Evolutionary conservation across 2,888 invertebrate species (phyloP).

Genomic region (Cenopis cana): DNA sequence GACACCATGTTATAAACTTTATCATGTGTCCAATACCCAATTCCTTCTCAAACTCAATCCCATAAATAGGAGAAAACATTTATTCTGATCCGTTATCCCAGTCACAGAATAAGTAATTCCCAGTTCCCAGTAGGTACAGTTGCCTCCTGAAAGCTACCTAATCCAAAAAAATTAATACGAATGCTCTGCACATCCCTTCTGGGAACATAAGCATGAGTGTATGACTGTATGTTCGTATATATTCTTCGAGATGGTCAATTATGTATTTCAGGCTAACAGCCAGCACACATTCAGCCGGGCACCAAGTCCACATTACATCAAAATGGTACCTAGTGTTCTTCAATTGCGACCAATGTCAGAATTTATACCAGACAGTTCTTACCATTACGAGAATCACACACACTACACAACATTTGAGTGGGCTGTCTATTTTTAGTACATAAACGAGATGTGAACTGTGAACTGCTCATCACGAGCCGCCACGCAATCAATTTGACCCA

Average conservation of each 20-base stretch:
- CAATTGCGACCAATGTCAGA: constrained; percentile 16
- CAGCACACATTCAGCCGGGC: neutral
- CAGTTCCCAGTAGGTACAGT: too few species aligned
- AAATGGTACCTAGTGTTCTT: neutral
- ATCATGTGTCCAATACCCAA: too few species aligned
- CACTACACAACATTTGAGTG: constrained; percentile 63
- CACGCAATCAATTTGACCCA: constrained; percentile 80
- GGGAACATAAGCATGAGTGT: too few species aligned
- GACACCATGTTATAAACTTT: too few species aligned
- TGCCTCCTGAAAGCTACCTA: too few species aligned
- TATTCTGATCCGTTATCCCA: too few species aligned
- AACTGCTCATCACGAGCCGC: constrained; percentile 63
- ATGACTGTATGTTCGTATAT: neutral
- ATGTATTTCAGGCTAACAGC: neutral
- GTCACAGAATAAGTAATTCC: too few species aligned
- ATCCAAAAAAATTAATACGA: too few species aligned
- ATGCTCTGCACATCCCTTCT: too few species aligned
- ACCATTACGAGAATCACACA: constrained; percentile 59
- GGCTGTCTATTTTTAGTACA: constrained; percentile 75
- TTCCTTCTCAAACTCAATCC: too few species aligned
- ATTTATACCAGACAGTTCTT: constrained; percentile 32
- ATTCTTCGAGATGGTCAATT: neutral
- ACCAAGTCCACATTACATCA: constrained; percentile 2
- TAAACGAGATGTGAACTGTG: constrained; percentile 63
- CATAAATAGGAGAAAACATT: too few species aligned